Conservation (phyloP, 2,797 vertebrate species). For the Enteromius treurensis region DNA sequence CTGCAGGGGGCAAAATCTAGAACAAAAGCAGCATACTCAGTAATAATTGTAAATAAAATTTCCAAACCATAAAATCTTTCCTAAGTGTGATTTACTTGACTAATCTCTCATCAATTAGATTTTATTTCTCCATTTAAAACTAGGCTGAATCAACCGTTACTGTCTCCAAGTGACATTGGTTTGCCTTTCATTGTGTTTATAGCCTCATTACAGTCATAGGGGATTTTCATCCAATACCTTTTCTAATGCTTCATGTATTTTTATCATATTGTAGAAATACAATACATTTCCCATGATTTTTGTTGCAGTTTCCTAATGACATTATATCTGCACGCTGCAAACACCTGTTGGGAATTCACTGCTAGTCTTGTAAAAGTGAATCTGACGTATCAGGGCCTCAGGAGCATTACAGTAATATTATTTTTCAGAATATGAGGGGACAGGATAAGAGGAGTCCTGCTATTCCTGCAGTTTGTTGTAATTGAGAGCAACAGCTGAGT, state of each 20-base stretch:
- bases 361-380: not conserved
- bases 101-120: not conserved
- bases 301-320: not conserved
- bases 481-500: not conserved
- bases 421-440: not conserved
- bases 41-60: conserved; percentile 82
- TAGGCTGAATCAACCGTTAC: not conserved
- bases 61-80: conserved; percentile 58
- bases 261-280: not conserved
- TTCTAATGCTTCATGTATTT: not conserved
- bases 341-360: conserved; percentile 2
- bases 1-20: conserved; percentile 41
- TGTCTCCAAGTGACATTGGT: not conserved
- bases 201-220: not conserved
- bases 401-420: not conserved
- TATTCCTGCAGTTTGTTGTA: not conserved
- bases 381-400: not conserved
- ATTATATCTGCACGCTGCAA: conserved; percentile 17
- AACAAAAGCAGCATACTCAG: conserved; percentile 57
- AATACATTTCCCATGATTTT: conserved; percentile 10
- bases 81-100: conserved; percentile 28
- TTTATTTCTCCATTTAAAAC: not conserved
- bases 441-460: not conserved
- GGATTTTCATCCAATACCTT: conserved; percentile 15
- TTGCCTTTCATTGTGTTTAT: not conserved